Evolutionary conservation across 2,888 invertebrate genomes (phyloP).

Genomic region (Tinea trinotella): DNA sequence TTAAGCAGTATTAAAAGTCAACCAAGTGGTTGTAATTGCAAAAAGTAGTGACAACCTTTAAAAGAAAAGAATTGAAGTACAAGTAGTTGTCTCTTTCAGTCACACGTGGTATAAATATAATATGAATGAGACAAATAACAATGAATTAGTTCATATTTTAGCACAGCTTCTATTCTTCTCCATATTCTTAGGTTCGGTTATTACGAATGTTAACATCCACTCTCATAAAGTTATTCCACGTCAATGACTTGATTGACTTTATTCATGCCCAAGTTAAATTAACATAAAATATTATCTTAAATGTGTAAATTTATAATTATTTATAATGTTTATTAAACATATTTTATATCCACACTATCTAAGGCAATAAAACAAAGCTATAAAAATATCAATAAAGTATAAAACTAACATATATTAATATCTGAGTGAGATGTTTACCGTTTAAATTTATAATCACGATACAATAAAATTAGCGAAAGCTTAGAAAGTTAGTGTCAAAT

Average conservation of each 20-base stretch:
- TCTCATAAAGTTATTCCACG: conserved; percentile 9
- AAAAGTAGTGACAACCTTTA: too few relatives aligned
- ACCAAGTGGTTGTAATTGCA: too few relatives aligned
- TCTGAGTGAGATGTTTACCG: conserved; percentile 2
- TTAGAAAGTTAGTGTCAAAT: conserved; percentile 10
- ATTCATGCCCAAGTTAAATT: not conserved
- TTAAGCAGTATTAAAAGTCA: too few relatives aligned
- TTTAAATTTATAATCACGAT: conserved; percentile 4
- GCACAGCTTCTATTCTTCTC: too few relatives aligned
- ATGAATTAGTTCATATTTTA: too few relatives aligned
- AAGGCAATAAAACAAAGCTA: conserved; percentile 6
- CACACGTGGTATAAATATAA: too few relatives aligned
- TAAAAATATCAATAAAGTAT: not conserved
- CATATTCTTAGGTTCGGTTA: too few relatives aligned
- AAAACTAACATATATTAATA: not conserved
- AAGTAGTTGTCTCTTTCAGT: too few relatives aligned
- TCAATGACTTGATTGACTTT: not conserved
- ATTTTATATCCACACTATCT: conserved; percentile 1
- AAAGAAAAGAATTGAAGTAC: too few relatives aligned
- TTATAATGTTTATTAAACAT: not conserved
- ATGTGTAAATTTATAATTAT: conserved; percentile 1
- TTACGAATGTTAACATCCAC: not conserved
- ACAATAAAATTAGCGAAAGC: conserved; percentile 9
- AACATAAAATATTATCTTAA: not conserved
- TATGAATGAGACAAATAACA: too few relatives aligned